phyloP scores from a whole-genome alignment of 2,797 vertebrate genomes.

The Rachycentron canadum region DNA sequence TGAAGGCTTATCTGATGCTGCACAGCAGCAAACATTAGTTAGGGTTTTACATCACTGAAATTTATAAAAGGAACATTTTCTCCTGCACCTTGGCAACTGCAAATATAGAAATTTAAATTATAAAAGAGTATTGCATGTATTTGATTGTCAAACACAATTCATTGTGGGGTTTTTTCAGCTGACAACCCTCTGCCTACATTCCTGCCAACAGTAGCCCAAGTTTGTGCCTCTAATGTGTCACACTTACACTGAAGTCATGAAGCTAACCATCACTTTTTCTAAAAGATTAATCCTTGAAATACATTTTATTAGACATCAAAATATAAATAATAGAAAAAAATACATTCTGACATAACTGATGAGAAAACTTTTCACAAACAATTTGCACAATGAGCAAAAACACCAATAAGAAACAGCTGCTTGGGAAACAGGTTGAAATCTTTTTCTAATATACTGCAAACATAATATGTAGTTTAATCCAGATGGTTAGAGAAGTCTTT shows the following conservation, averaged over 20 bases:
- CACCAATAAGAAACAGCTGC: background rate
- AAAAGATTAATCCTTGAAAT: too few species aligned
- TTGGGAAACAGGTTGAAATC: background rate
- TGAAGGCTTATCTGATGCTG: background rate
- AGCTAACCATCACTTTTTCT: too few species aligned
- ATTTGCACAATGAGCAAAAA: too few species aligned
- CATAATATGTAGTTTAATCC: background rate
- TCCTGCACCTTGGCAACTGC: background rate
- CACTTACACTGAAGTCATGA: too few species aligned
- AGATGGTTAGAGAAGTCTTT: background rate
- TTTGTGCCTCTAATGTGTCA: too few species aligned
- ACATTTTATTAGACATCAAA: background rate
- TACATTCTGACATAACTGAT: background rate
- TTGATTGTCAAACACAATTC: too few species aligned
- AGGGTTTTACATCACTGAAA: background rate
- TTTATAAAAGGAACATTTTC: background rate
- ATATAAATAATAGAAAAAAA: background rate
- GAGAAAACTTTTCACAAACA: background rate
- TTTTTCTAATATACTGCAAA: background rate
- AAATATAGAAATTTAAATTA: too few species aligned
- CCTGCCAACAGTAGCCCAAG: too few species aligned
- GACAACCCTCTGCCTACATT: background rate
- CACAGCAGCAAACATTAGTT: background rate
- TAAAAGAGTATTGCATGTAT: too few species aligned
- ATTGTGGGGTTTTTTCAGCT: background rate